phyloP scores from a whole-genome alignment of 2,113 vertebrate genomes.

The Tamias sibiricus region DNA sequence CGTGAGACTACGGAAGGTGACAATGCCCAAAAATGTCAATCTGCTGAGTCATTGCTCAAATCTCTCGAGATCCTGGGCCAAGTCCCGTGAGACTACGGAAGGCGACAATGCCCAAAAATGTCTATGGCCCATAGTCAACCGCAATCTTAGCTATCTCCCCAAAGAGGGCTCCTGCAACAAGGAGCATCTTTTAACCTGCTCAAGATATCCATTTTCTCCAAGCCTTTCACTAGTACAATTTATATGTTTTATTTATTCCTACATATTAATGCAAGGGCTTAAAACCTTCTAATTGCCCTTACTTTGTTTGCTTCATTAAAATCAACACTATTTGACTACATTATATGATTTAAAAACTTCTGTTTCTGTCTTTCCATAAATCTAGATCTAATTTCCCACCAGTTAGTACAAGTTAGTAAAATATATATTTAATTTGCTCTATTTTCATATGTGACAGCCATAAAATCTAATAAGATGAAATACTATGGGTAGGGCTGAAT shows the following conservation, averaged over 20 bases:
- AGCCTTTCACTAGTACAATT: background rate
- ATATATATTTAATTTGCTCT: conserved; percentile 46
- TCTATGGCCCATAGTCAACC: too few relatives aligned
- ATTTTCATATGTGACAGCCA: background rate
- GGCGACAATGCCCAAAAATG: too few relatives aligned
- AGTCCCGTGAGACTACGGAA: too few relatives aligned
- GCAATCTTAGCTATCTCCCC: too few relatives aligned
- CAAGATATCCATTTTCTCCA: background rate
- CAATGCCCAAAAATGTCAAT: too few relatives aligned
- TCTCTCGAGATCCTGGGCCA: too few relatives aligned
- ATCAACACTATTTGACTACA: background rate
- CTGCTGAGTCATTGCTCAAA: too few relatives aligned
- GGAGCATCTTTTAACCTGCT: background rate
- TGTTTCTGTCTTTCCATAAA: conserved; percentile 13
- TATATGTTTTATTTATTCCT: background rate
- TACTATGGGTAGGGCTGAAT: background rate
- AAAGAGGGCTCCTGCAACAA: too few relatives aligned
- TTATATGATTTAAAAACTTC: conserved; percentile 3
- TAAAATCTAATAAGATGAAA: conserved; percentile 27
- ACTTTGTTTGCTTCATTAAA: conserved; percentile 19
- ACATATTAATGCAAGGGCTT: background rate
- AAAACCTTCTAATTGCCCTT: background rate
- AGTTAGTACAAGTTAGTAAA: background rate
- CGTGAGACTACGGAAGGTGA: too few relatives aligned
- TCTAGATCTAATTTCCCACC: background rate